Conservation (phyloP, 1,140 invertebrate genomes). For the Pseudomyrmex sp. region DNA sequence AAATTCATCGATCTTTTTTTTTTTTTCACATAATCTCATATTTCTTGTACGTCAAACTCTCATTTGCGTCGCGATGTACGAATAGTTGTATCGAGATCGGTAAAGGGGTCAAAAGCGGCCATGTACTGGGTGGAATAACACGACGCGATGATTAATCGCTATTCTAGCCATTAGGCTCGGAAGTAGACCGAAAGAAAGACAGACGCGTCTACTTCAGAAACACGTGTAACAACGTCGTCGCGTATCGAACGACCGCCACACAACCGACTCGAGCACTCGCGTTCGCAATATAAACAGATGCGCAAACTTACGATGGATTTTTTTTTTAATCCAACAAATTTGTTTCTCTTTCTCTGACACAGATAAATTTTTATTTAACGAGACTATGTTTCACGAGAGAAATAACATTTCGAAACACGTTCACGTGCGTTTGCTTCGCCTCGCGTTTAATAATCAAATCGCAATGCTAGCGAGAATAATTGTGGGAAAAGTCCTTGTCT, state of each 20-base stretch:
- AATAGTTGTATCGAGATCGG: not conserved
- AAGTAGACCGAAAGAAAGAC: constrained; percentile 43
- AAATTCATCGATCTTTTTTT: not conserved
- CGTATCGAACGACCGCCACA: not conserved
- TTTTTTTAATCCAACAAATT: constrained; percentile 64
- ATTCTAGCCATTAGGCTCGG: constrained; percentile 18
- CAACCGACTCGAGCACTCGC: not conserved
- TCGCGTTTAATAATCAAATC: not conserved
- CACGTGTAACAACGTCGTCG: constrained; percentile 54
- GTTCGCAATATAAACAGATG: constrained; percentile 60
- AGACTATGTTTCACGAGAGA: too few species aligned
- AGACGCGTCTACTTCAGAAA: not conserved
- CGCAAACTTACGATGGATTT: constrained; percentile 36
- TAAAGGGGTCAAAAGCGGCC: constrained; percentile 1
- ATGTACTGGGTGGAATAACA: constrained; percentile 35
- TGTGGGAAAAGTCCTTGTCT: constrained; percentile 15
- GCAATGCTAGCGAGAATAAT: constrained; percentile 3
- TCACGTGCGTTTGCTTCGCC: too few species aligned
- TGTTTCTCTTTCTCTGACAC: constrained; percentile 58
- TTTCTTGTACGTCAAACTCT: constrained; percentile 15
- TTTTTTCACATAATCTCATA: not conserved
- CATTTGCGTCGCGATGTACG: constrained; percentile 3
- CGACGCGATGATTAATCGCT: constrained; percentile 56
- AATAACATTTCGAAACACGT: too few species aligned
- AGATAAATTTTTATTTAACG: constrained; percentile 4